phyloP scores from a whole-genome alignment of 1,140 invertebrate species.

The Dinoponera quadriceps region DNA sequence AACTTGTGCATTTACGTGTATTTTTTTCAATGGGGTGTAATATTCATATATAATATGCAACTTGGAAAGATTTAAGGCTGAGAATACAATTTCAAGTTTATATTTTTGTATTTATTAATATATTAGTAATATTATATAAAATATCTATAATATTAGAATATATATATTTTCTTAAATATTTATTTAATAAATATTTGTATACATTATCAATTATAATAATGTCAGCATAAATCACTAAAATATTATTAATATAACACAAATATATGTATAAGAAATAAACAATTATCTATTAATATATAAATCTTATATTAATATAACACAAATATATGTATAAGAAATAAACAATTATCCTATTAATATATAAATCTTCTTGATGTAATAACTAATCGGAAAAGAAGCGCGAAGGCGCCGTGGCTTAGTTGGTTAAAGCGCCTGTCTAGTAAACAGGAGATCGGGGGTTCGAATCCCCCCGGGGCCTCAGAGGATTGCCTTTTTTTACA shows the following conservation, averaged over 20 bases:
- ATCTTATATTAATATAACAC: background rate
- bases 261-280: background rate
- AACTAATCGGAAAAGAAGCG: background rate
- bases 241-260: background rate
- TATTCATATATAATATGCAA: background rate
- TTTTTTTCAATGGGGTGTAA: background rate
- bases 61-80: background rate
- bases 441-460: conserved; percentile 86
- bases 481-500: too few relatives aligned
- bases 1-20: background rate
- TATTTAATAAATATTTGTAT: too few relatives aligned
- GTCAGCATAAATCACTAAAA: background rate
- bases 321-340: too few relatives aligned
- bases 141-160: background rate
- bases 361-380: background rate
- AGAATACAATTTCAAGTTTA: background rate
- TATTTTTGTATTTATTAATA: background rate
- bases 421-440: conserved; percentile 88
- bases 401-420: conserved; percentile 86
- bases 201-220: background rate
- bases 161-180: too few relatives aligned
- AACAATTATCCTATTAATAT: background rate
- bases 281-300: background rate
- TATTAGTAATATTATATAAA: background rate
- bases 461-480: conserved; percentile 81